These are phyloP conservation scores for Kryptolebias marmoratus DNA, from an alignment of 2,113 vertebrate genomes.

Conservation along the genomic window DNA sequence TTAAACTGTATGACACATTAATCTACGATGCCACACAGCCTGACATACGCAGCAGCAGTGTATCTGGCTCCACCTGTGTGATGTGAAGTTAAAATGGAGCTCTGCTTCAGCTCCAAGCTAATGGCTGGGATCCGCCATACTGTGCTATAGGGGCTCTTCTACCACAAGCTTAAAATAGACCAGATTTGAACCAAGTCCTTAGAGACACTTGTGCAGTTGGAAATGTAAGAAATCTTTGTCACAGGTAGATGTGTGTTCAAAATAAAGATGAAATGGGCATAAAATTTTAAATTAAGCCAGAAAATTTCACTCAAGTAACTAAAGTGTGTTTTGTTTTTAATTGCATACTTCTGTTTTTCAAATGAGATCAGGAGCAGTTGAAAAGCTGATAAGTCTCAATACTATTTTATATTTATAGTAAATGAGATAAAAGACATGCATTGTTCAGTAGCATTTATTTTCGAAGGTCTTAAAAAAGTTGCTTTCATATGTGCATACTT, in stretches of 20 bases:
- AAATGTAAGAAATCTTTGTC: neutral
- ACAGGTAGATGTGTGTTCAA: neutral
- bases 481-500: no score
- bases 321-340: no score
- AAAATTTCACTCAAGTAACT: no score
- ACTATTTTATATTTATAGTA: no score
- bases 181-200: constrained; percentile 41
- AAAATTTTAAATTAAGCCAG: no score
- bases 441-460: no score
- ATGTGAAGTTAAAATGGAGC: constrained; percentile 56
- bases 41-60: constrained; percentile 48
- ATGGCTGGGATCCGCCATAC: constrained; percentile 53
- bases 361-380: no score
- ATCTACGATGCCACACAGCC: constrained; percentile 71
- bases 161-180: constrained; percentile 60
- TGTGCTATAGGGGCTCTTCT: constrained; percentile 56
- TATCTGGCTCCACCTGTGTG: constrained; percentile 59
- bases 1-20: constrained; percentile 63
- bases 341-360: no score
- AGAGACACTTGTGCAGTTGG: constrained; percentile 11
- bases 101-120: constrained; percentile 34
- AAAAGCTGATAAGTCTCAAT: no score
- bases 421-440: no score
- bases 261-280: constrained; percentile 13
- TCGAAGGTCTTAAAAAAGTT: no score